Conservation (phyloP, 2,888 invertebrate species). For the Coleophora deauratella region DNA sequence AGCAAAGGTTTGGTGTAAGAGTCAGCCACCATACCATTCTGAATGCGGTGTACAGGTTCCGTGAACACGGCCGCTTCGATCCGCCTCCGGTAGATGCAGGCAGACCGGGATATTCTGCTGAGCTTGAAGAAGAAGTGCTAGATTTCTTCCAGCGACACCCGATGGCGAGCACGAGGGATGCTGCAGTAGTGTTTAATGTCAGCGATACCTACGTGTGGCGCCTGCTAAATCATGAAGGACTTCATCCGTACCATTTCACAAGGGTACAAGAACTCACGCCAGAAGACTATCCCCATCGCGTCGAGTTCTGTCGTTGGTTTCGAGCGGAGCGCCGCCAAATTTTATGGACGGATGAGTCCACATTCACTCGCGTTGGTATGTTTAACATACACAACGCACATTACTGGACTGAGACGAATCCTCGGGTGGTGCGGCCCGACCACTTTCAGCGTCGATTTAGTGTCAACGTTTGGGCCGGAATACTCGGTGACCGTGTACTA, state of each 20-base stretch:
- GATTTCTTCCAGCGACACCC: neutral
- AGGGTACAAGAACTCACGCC: neutral
- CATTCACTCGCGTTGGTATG: neutral
- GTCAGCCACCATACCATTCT: no score
- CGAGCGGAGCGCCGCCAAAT: neutral
- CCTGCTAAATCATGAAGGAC: neutral
- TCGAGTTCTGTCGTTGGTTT: neutral
- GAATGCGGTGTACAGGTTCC: no score
- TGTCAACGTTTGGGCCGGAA: slow-evolving; percentile 1
- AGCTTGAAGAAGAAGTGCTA: neutral
- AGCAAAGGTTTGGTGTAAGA: no score
- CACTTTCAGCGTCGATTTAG: neutral
- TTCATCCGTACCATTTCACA: neutral
- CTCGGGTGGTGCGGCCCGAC: neutral
- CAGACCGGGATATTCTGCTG: no score
- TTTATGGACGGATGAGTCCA: slow-evolving; percentile 1
- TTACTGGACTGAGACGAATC: neutral
- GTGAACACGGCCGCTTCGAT: no score
- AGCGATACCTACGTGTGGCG: neutral
- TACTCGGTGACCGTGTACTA: neutral
- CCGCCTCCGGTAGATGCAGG: no score
- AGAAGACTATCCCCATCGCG: neutral
- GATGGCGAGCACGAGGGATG: neutral
- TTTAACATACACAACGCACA: neutral
- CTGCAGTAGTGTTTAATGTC: neutral